These are phyloP conservation scores for Engystomops pustulosus DNA, from an alignment of 2,113 vertebrate species.

Conservation along the genomic window DNA sequence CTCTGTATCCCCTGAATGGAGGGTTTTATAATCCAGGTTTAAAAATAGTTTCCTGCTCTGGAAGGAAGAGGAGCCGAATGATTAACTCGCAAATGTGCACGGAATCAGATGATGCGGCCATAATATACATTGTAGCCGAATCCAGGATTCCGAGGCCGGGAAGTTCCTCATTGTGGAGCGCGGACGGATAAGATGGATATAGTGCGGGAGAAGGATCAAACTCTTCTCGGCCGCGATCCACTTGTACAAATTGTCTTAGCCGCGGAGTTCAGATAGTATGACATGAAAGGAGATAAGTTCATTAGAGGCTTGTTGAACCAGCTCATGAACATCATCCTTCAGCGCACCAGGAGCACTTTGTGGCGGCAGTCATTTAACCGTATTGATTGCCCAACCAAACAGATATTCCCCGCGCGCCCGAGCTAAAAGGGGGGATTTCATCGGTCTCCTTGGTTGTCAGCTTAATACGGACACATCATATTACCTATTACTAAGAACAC, in stretches of 20 bases:
- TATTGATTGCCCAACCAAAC: constrained; percentile 54
- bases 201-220: constrained; percentile 43
- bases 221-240: constrained; percentile 29
- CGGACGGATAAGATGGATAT: constrained; percentile 52
- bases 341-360: constrained; percentile 23
- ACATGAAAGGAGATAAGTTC: constrained; percentile 56
- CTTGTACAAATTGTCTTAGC: constrained; percentile 59
- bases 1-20: constrained; percentile 39
- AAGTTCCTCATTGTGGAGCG: constrained; percentile 16
- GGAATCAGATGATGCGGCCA: constrained; percentile 36
- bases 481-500: constrained; percentile 50
- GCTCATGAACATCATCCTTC: constrained; percentile 54
- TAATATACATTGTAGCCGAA: constrained; percentile 42
- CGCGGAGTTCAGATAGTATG: constrained; percentile 55
- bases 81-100: constrained; percentile 55
- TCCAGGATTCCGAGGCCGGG: background rate
- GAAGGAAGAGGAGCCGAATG: constrained; percentile 35
- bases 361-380: constrained; percentile 48
- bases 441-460: constrained; percentile 12
- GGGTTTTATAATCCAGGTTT: constrained; percentile 50
- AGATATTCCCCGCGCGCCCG: constrained; percentile 53
- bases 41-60: constrained; percentile 37
- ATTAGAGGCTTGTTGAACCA: constrained; percentile 56
- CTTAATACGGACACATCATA: constrained; percentile 49
- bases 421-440: constrained; percentile 43